Percentiles rank a stretch among this genome's conserved stretches.
These are phyloP conservation scores for Diuraphis noxia DNA, from an alignment of 1,140 invertebrate species.

Conservation along the genomic window DNA sequence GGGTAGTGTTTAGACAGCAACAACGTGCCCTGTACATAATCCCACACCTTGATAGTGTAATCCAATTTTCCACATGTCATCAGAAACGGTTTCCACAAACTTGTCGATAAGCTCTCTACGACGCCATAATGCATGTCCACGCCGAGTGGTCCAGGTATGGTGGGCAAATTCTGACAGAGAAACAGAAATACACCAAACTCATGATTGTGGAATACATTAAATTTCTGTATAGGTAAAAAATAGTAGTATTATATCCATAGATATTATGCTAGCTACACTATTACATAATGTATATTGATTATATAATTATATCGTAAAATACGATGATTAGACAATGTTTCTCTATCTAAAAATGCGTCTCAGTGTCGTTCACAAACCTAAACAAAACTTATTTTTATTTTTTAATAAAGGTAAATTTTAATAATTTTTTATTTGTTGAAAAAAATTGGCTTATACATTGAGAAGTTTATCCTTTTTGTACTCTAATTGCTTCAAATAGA, in stretches of 20 bases:
- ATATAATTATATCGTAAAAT: neutral
- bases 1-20: slow-evolving; percentile 80
- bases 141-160: slow-evolving; percentile 65
- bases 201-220: neutral
- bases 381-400: neutral
- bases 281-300: neutral
- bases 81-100: slow-evolving; percentile 85
- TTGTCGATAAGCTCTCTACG: slow-evolving; percentile 79
- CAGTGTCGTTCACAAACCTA: neutral
- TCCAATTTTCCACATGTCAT: slow-evolving; percentile 81
- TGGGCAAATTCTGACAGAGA: neutral
- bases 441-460: neutral
- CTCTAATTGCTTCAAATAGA: neutral
- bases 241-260: neutral
- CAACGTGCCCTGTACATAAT: slow-evolving; percentile 77
- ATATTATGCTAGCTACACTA: neutral
- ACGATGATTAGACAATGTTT: neutral
- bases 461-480: neutral
- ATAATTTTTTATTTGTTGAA: neutral
- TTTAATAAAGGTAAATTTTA: too few relatives aligned
- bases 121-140: slow-evolving; percentile 77
- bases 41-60: slow-evolving; percentile 84
- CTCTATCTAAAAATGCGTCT: neutral
- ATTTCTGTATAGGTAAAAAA: neutral
- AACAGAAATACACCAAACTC: neutral